Conservation (phyloP, 2,888 invertebrate genomes). For the Microplitis manilae region DNA sequence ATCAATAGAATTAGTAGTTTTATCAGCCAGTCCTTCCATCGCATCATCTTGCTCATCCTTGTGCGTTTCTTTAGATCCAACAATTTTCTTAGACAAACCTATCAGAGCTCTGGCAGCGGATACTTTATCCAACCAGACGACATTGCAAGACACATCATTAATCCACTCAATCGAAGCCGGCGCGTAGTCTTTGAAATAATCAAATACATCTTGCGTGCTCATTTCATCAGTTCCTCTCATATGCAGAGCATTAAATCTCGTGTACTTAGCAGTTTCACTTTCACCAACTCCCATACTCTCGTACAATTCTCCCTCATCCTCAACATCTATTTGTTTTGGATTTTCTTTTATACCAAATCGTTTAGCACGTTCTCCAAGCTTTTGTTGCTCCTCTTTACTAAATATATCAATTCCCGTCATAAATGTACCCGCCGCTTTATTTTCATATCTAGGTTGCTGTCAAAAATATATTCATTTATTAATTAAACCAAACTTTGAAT, state of each 20-base stretch:
- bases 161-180: constrained; percentile 89
- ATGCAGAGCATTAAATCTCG: constrained; percentile 83
- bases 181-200: constrained; percentile 83
- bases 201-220: constrained; percentile 84
- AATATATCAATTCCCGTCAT: constrained; percentile 73
- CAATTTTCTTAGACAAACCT: constrained; percentile 73
- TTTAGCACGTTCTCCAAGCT: constrained; percentile 75
- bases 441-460: constrained; percentile 54
- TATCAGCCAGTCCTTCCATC: constrained; percentile 47
- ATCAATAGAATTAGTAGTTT: constrained; percentile 61
- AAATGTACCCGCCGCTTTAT: constrained; percentile 62
- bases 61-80: constrained; percentile 55
- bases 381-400: constrained; percentile 73
- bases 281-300: constrained; percentile 75
- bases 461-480: neutral
- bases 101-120: constrained; percentile 77
- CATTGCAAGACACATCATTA: constrained; percentile 83
- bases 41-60: constrained; percentile 44
- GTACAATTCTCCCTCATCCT: constrained; percentile 72
- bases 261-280: constrained; percentile 74
- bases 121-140: constrained; percentile 77
- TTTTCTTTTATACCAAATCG: constrained; percentile 74
- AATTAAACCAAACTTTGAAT: neutral
- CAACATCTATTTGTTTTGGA: constrained; percentile 65
- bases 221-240: constrained; percentile 83